Evolutionary conservation across 1,140 invertebrate genomes (phyloP).

Genomic region (Drosophila ficusphila): DNA sequence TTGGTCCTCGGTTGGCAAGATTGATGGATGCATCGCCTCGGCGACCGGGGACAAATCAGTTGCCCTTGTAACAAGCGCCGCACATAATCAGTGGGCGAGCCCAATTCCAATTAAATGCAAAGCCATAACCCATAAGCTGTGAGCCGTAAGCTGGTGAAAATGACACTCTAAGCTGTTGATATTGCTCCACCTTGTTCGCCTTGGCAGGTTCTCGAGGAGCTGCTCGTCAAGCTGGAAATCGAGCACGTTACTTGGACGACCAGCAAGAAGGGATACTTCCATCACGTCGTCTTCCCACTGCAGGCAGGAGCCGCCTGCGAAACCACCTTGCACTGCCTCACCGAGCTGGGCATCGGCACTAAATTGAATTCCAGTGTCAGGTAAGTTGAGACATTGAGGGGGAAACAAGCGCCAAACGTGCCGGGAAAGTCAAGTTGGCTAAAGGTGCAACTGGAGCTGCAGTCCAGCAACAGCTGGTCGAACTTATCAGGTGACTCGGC

Average conservation of each 20-base stretch:
- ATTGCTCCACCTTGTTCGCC: conserved; percentile 10
- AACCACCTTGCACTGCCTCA: conserved; percentile 89
- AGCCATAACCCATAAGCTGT: conserved; percentile 34
- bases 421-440: conserved; percentile 60
- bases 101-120: conserved; percentile 56
- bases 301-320: conserved; percentile 88
- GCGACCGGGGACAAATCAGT: conserved; percentile 6
- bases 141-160: conserved; percentile 30
- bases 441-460: no score
- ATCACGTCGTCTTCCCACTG: conserved; percentile 89
- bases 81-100: conserved; percentile 3
- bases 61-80: no score
- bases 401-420: conserved; percentile 39
- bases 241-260: conserved; percentile 89
- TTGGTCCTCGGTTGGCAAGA: conserved; percentile 43
- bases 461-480: conserved; percentile 67
- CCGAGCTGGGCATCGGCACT: conserved; percentile 89
- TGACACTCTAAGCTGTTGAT: conserved; percentile 36
- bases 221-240: conserved; percentile 88
- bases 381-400: conserved; percentile 84
- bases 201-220: conserved; percentile 88
- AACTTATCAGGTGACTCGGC: background rate
- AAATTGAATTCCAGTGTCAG: conserved; percentile 89
- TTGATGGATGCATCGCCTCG: conserved; percentile 49
- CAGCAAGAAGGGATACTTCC: conserved; percentile 88